phyloP scores from a whole-genome alignment of 2,113 vertebrate species.

The Laticauda colubrina region DNA sequence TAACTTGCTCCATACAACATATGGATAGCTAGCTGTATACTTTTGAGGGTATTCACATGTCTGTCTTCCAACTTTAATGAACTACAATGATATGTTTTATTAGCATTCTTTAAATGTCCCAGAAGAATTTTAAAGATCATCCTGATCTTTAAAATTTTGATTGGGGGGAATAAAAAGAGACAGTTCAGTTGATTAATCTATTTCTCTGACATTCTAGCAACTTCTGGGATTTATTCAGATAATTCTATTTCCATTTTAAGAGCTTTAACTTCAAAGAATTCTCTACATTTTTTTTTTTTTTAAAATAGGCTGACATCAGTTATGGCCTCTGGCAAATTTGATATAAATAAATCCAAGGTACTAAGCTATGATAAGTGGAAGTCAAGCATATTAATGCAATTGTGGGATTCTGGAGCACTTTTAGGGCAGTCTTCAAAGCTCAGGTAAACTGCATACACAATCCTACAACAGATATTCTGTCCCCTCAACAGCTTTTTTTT shows the following conservation, averaged over 20 bases:
- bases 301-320: neutral
- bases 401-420: neutral
- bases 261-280: slow-evolving; percentile 8
- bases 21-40: neutral
- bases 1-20: neutral
- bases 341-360: neutral
- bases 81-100: slow-evolving; percentile 29
- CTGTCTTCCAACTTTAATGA: slow-evolving; percentile 36
- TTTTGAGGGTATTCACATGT: neutral
- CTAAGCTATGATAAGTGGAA: neutral
- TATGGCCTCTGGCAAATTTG: neutral
- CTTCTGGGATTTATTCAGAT: slow-evolving; percentile 14
- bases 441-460: neutral
- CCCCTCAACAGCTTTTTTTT: neutral
- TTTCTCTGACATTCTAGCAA: slow-evolving; percentile 28
- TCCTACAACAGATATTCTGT: neutral
- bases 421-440: neutral
- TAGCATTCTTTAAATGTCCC: neutral
- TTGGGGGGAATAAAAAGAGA: neutral
- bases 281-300: neutral
- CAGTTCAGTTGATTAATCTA: slow-evolving; percentile 3
- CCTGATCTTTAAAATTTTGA: slow-evolving; percentile 19
- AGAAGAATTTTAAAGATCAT: slow-evolving; percentile 30
- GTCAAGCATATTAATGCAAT: too few relatives aligned
- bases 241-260: slow-evolving; percentile 18